Percentiles rank a stretch among this genome's conserved stretches.
Conservation (phyloP, 2,797 vertebrate genomes). For the Centroberyx gerrardi region DNA sequence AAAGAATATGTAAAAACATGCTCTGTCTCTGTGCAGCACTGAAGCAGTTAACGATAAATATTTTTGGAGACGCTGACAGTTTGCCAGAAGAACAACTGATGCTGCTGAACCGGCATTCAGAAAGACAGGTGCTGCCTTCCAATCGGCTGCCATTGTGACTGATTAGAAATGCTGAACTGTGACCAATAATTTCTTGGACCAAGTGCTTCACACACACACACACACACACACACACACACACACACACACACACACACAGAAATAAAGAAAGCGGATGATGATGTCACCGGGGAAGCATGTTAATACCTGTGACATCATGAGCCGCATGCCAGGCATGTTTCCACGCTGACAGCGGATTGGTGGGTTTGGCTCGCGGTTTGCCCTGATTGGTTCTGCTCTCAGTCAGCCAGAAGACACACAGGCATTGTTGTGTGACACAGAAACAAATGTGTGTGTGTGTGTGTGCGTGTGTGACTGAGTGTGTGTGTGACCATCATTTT, state of each 20-base stretch:
- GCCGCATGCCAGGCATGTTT: conserved; percentile 50
- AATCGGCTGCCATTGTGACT: conserved; percentile 13
- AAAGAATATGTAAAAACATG: not conserved
- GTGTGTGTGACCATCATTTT: not conserved
- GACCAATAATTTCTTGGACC: conserved; percentile 39
- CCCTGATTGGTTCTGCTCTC: conserved; percentile 69
- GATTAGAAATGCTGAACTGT: conserved; percentile 47
- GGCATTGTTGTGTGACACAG: conserved; percentile 9
- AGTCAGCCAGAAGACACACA: conserved; percentile 38
- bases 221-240: conserved; percentile 14
- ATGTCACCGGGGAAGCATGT: conserved; percentile 22
- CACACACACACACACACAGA: conserved; percentile 17
- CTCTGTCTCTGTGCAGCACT: not conserved
- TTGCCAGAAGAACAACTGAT: conserved; percentile 43
- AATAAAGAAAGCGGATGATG: conserved; percentile 47
- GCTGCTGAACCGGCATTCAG: conserved; percentile 15
- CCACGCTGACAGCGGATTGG: conserved; percentile 25
- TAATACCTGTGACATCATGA: conserved; percentile 62
- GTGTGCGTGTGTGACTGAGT: not conserved
- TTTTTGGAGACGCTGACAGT: conserved; percentile 5
- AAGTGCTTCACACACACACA: not conserved
- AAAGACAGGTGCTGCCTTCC: conserved; percentile 34
- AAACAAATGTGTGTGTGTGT: conserved; percentile 1
- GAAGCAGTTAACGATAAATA: conserved; percentile 10
- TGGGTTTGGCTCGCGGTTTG: conserved; percentile 37